These are phyloP conservation scores for Hybognathus amarus DNA, from an alignment of 2,797 vertebrate genomes.

Conservation along the genomic window DNA sequence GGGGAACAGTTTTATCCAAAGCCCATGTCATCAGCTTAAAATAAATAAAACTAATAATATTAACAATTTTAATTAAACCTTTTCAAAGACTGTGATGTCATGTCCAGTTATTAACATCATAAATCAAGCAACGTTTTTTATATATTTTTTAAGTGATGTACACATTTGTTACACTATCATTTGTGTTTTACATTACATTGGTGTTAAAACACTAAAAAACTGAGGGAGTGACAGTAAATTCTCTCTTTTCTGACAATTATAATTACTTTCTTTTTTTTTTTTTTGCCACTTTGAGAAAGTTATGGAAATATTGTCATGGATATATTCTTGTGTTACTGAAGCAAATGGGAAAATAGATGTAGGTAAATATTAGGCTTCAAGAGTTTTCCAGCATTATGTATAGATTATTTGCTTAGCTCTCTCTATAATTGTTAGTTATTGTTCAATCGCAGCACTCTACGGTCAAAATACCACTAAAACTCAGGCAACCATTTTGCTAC, in stretches of 20 bases:
- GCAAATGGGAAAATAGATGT: neutral
- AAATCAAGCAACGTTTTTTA: neutral
- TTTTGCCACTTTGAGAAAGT: neutral
- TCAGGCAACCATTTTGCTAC: too few relatives aligned
- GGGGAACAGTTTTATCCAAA: too few relatives aligned
- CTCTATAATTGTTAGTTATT: too few relatives aligned
- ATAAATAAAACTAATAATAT: neutral
- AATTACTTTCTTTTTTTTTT: too few relatives aligned
- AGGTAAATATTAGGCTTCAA: too few relatives aligned
- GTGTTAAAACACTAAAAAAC: neutral
- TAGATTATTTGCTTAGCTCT: too few relatives aligned
- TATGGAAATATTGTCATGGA: too few relatives aligned
- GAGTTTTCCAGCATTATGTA: too few relatives aligned
- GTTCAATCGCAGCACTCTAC: too few relatives aligned
- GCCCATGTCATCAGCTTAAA: constrained; percentile 96
- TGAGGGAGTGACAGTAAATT: neutral
- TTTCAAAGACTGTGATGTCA: neutral
- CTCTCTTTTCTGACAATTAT: neutral
- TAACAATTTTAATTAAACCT: neutral
- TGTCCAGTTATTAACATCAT: neutral
- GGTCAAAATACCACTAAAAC: too few relatives aligned
- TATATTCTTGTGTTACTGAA: neutral
- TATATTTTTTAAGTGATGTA: neutral
- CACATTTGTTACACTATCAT: neutral
- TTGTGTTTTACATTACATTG: neutral